Evolutionary conservation across 2,797 vertebrate species (phyloP), one percentile per base, ranked within the genome.

Genomic region (Sternarchorhynchus goeldii): DNA sequence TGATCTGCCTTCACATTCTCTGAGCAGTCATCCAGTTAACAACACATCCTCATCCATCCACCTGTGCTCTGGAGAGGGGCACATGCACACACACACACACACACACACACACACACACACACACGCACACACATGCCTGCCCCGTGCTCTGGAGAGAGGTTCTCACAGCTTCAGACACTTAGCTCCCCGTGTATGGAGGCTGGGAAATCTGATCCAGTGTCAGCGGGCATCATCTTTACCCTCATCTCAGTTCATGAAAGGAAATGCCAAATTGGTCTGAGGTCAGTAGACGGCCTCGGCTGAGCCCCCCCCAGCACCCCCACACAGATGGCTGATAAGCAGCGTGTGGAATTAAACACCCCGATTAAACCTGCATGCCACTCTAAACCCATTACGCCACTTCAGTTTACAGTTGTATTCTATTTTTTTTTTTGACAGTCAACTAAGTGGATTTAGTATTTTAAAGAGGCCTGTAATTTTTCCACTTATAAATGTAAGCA

Each of bases 401-500:
- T 68, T 63, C 62, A 62, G 25, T 36, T 36, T 36, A 0, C 6
- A 36, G 4, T 36, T 36, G 4, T 36, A 36, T 36, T 36, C 6
- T 4, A 36, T 4, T 4, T 36, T 10, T 50, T 50, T 50, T 45
- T 50, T 50, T 50, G 45, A 50, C 45, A 12, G 10, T 12, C 45
- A 50, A 14, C 10, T 10, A 50, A 50, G 45, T 50, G 45, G 45
- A 50, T 50, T 50, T 50, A 50, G 45, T 50, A 63, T 39, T 39
- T 74, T 53, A 74, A 63, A 20, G 59, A 63, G 59, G 53, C 72
- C 12, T 50, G 39, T 63, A 63, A 74, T 74, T 65, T 67, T 55
- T 75, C 2, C 14, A 5, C 4, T 21, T 39, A 18, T 29, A 50
- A 12, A 50, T 14, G 14, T 50, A 50, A 50, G 12, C 45, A 12